A percentile compares a stretch with the other conserved stretches of the same genome.
phyloP scores from a whole-genome alignment of 2,113 vertebrate genomes.

The Willisornis vidua region DNA sequence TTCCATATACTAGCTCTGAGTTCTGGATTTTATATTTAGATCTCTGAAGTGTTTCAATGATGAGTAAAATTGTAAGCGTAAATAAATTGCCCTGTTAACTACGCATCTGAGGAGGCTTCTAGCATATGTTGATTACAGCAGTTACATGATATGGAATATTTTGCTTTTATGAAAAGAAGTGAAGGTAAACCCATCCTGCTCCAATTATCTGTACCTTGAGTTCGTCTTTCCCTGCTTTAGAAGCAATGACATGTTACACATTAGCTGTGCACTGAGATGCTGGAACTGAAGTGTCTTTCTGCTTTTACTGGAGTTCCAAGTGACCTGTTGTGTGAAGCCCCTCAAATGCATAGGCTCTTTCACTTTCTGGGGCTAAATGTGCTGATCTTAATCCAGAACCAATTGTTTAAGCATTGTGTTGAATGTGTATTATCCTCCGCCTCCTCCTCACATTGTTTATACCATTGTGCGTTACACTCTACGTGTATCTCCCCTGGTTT shows the following conservation, averaged over 20 bases:
- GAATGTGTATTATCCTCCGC: not conserved
- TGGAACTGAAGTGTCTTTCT: not conserved
- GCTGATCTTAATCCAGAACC: conserved; percentile 13
- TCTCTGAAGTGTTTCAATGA: conserved; percentile 19
- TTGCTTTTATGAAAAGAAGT: not conserved
- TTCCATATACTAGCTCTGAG: not conserved
- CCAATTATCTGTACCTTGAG: not conserved
- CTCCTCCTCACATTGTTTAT: not conserved
- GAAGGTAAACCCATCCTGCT: not conserved
- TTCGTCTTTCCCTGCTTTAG: not conserved
- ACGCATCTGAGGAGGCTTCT: conserved; percentile 57
- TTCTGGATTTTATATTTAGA: conserved; percentile 49
- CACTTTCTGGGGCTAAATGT: not conserved
- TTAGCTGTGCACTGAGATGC: not conserved
- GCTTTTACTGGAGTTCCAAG: not conserved
- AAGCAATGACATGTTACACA: not conserved
- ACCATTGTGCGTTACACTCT: not conserved
- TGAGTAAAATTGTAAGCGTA: conserved; percentile 1
- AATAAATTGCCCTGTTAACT: conserved; percentile 6
- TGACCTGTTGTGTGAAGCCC: not conserved
- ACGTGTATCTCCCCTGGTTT: not conserved
- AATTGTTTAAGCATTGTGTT: not conserved
- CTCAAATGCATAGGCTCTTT: conserved; percentile 41
- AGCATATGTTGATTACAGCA: not conserved
- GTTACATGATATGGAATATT: not conserved